A percentile compares a stretch with the other conserved stretches of the same genome.
These are phyloP conservation scores for Acronicta alni DNA, from an alignment of 2,888 invertebrate genomes.

Conservation along the genomic window DNA sequence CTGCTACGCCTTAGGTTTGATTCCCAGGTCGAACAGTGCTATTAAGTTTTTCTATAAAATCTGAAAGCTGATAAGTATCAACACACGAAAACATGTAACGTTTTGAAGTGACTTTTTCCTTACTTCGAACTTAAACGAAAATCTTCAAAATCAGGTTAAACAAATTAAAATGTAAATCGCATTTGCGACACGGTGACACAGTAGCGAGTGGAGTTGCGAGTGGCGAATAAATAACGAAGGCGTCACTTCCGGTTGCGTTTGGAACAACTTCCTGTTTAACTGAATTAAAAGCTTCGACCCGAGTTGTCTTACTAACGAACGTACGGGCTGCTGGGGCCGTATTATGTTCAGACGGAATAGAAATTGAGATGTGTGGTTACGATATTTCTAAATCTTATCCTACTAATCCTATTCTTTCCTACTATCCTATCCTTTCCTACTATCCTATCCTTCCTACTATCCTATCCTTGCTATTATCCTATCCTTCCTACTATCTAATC, in stretches of 20 bases:
- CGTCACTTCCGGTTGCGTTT: slow-evolving; percentile 67
- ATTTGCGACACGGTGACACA: slow-evolving; percentile 48
- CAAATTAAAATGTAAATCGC: slow-evolving; percentile 49
- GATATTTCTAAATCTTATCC: not conserved
- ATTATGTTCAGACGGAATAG: slow-evolving; percentile 58
- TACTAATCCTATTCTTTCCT: too few relatives aligned
- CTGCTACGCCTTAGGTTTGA: too few relatives aligned
- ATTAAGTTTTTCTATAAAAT: too few relatives aligned
- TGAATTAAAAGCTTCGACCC: slow-evolving; percentile 82
- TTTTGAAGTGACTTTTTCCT: too few relatives aligned
- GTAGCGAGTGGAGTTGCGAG: slow-evolving; percentile 24
- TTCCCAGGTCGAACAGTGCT: too few relatives aligned
- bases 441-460: too few relatives aligned
- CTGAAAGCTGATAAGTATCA: not conserved
- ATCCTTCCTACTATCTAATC: too few relatives aligned
- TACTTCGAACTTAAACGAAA: not conserved
- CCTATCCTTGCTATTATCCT: too few relatives aligned
- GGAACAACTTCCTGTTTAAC: slow-evolving; percentile 74
- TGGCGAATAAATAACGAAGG: slow-evolving; percentile 65
- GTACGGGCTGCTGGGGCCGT: slow-evolving; percentile 54
- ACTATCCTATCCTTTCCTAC: too few relatives aligned
- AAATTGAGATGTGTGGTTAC: slow-evolving; percentile 1
- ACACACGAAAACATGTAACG: too few relatives aligned
- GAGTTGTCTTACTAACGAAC: slow-evolving; percentile 82
- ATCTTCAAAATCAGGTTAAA: slow-evolving; percentile 15